Percentiles rank a stretch among this genome's conserved stretches.
Conservation (phyloP, 1,140 invertebrate species). For the Odontomachus brunneus region DNA sequence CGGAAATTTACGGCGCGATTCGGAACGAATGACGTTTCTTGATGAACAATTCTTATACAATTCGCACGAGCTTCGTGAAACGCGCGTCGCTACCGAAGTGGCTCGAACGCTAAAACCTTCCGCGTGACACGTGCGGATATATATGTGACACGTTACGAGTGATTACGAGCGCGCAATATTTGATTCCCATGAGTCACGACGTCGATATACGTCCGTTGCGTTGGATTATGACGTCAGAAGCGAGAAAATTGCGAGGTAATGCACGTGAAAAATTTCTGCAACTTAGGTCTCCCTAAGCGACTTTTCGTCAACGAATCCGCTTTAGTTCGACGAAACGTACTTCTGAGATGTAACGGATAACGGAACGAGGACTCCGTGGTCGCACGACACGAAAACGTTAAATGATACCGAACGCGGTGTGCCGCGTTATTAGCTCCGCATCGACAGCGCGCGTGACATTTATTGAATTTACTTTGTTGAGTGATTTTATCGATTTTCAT, state of each 20-base stretch:
- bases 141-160: neutral
- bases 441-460: neutral
- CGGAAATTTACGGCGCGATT: constrained; percentile 1
- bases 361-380: too few relatives aligned
- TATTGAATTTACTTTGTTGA: neutral
- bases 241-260: neutral
- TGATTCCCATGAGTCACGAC: neutral
- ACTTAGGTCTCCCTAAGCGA: neutral
- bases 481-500: neutral
- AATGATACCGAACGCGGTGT: constrained; percentile 2
- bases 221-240: neutral
- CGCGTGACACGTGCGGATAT: neutral
- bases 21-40: neutral
- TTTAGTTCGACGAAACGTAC: neutral
- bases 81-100: neutral
- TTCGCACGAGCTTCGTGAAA: neutral
- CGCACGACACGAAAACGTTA: neutral
- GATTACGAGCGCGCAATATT: neutral
- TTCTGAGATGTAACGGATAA: constrained; percentile 4
- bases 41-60: constrained; percentile 19
- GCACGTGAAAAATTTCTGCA: neutral
- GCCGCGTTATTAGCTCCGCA: neutral
- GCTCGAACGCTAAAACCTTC: neutral
- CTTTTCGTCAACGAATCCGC: constrained; percentile 15
- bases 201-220: neutral